Evolutionary conservation across 2,888 invertebrate genomes (phyloP).

Genomic region (Polylopha cassiicola): DNA sequence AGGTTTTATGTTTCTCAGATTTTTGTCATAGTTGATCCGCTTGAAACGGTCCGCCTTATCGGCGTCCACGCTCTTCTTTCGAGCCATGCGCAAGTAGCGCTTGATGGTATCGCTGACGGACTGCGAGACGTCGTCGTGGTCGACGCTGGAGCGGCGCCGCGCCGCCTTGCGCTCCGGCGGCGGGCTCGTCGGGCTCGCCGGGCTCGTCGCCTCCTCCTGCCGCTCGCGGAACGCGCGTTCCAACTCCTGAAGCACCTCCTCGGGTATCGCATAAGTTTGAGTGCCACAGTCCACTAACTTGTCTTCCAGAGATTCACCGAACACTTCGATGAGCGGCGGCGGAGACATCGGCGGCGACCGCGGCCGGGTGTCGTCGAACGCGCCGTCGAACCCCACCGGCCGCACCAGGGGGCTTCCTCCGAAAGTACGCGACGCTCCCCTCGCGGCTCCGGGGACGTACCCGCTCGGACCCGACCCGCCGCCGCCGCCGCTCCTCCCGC

Average conservation of each 20-base stretch:
- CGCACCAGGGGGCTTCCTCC: slow-evolving; percentile 37
- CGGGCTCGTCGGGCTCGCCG: slow-evolving; percentile 63
- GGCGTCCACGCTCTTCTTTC: slow-evolving; percentile 90
- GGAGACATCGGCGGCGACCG: slow-evolving; percentile 74
- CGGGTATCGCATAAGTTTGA: slow-evolving; percentile 80
- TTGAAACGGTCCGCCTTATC: slow-evolving; percentile 90
- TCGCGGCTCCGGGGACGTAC: slow-evolving; percentile 57
- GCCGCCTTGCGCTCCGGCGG: slow-evolving; percentile 55
- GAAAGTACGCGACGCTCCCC: slow-evolving; percentile 44
- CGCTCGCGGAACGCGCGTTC: slow-evolving; percentile 66
- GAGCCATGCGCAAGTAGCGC: slow-evolving; percentile 89
- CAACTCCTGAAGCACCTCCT: slow-evolving; percentile 70
- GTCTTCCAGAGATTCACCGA: slow-evolving; percentile 77
- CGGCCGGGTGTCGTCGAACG: slow-evolving; percentile 36
- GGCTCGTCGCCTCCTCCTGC: slow-evolving; percentile 59
- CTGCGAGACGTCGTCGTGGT: slow-evolving; percentile 90
- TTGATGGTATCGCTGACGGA: slow-evolving; percentile 93
- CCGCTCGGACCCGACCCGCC: slow-evolving; percentile 41
- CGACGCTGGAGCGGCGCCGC: slow-evolving; percentile 85
- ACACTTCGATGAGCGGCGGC: slow-evolving; percentile 83
- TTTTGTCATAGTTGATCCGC: slow-evolving; percentile 91
- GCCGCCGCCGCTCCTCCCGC: slow-evolving; percentile 57
- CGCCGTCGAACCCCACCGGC: slow-evolving; percentile 39
- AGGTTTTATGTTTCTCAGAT: slow-evolving; percentile 88
- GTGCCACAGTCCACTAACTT: slow-evolving; percentile 72